Base-by-base conservation (phyloP, 2,113 vertebrate species). In the Hypomesus transpacificus region DNA sequence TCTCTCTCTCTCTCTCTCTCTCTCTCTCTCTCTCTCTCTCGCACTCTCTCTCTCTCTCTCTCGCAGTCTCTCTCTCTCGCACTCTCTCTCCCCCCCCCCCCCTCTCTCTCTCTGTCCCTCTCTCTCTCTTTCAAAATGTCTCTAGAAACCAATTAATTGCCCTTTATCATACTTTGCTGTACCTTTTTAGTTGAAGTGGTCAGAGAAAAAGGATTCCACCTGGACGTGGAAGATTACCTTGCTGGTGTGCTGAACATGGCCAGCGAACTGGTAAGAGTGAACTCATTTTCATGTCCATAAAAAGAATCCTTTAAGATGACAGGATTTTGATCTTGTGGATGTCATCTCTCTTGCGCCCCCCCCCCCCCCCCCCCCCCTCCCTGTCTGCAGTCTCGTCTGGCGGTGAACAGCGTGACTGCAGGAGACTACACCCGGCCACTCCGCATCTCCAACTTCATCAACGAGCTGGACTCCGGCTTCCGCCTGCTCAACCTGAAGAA, bases 401-500 rank as follows among this genome's bases (percentile, higher is more conserved):
- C 97, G 0, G 96, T 99, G 50, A 99, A 99, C 91, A 99, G 97
- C 1, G 97, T 99, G 84, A 99, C 96, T 0, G 94, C 97, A 0
- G 96, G 97, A 1, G 96, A 99, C 84, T 99, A 99, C 74, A 84
- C 84, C 4, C 93, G 97, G 11, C 97, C 97, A 0, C 94, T 99
- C 0, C 95, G 96, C 72, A 98, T 99, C 89, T 96, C 97, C 5
- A 79, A 94, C 74, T 99, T 99, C 64, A 98, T 99, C 92, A 98
- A 98, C 0, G 95, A 98, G 89, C 88, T 99, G 87, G 97, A 99
- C 89, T 98, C 96, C 0, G 97, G 97, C 50, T 99, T 99, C 87
- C 95, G 97, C 0, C 93, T 98, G 64, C 96, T 99, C 80, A 99
- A 98, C 88, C 87, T 99, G 85, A 99, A 98, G 85, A 99, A 99